phyloP scores from a whole-genome alignment of 2,113 vertebrate species.

The Cygnus buccinator region DNA sequence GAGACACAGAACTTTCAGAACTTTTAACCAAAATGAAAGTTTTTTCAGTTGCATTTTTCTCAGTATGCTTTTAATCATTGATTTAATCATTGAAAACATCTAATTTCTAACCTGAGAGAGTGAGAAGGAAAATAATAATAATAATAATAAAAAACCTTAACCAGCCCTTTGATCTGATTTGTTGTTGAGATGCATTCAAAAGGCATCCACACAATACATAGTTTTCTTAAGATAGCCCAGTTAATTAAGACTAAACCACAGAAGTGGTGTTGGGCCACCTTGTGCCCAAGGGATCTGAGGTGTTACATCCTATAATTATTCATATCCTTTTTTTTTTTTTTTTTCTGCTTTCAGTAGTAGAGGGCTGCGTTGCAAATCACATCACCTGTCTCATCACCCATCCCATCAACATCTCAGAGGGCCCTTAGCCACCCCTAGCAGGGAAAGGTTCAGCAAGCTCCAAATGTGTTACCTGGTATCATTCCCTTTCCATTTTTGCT shows the following conservation, averaged over 20 bases:
- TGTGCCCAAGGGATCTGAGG: not conserved
- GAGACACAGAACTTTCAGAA: not conserved
- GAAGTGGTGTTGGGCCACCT: fast-evolving
- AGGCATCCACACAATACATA: not conserved
- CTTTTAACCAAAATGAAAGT: not conserved
- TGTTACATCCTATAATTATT: not conserved
- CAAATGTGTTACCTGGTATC: not conserved
- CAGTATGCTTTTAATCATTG: not conserved
- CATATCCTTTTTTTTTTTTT: not conserved
- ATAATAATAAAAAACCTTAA: not conserved
- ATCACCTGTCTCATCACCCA: not conserved
- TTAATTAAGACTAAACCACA: not conserved
- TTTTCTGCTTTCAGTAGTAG: not conserved
- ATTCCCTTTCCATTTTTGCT: not conserved
- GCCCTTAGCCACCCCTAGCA: not conserved
- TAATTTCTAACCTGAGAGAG: not conserved
- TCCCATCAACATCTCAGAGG: not conserved
- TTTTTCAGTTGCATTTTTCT: not conserved
- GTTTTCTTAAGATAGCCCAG: not conserved
- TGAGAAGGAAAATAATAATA: not conserved
- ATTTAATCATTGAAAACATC: not conserved
- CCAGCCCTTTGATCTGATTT: not conserved
- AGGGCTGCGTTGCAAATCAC: not conserved
- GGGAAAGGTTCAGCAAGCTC: not conserved
- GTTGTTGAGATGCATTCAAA: not conserved